A percentile compares a stretch with the other conserved stretches of the same genome.
These are phyloP conservation scores for Salmo trutta DNA, from an alignment of 2,797 vertebrate genomes.

Conservation along the genomic window DNA sequence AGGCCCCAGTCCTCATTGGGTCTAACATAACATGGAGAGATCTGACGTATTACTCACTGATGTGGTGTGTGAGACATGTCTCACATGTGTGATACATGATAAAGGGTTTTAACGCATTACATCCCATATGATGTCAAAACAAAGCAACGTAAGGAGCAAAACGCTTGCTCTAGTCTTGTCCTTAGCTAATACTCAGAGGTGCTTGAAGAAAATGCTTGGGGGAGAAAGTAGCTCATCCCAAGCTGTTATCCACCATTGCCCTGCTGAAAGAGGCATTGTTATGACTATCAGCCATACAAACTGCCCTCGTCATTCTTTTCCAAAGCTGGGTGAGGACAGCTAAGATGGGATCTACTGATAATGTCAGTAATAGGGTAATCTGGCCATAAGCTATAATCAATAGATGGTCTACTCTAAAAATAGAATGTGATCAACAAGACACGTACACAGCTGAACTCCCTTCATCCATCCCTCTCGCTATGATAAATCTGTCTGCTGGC, in stretches of 20 bases:
- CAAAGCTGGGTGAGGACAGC: slow-evolving; percentile 16
- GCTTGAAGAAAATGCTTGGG: not conserved
- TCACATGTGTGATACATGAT: slow-evolving; percentile 5
- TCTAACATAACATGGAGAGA: slow-evolving; percentile 22
- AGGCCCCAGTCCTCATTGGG: not conserved
- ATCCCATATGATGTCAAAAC: not conserved
- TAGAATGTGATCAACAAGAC: slow-evolving; percentile 42
- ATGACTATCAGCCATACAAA: slow-evolving; percentile 34
- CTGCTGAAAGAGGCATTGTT: slow-evolving; percentile 17
- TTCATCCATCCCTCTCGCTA: not conserved
- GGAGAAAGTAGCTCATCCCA: not conserved
- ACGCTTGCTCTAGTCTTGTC: not conserved
- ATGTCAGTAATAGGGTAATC: slow-evolving; percentile 54
- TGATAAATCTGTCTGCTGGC: slow-evolving; percentile 36
- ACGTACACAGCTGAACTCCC: not conserved
- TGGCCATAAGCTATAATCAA: slow-evolving; percentile 66
- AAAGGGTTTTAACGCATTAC: slow-evolving; percentile 2
- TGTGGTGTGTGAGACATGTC: slow-evolving; percentile 1
- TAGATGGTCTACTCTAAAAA: slow-evolving; percentile 50
- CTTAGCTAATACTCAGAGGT: slow-evolving; percentile 15
- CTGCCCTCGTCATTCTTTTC: slow-evolving; percentile 27
- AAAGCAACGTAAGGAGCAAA: slow-evolving; percentile 1
- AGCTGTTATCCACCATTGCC: slow-evolving; percentile 21
- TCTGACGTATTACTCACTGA: slow-evolving; percentile 23
- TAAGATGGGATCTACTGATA: slow-evolving; percentile 44